phyloP scores from a whole-genome alignment of 2,888 invertebrate genomes.

The Lordiphosa andalusiaca region DNA sequence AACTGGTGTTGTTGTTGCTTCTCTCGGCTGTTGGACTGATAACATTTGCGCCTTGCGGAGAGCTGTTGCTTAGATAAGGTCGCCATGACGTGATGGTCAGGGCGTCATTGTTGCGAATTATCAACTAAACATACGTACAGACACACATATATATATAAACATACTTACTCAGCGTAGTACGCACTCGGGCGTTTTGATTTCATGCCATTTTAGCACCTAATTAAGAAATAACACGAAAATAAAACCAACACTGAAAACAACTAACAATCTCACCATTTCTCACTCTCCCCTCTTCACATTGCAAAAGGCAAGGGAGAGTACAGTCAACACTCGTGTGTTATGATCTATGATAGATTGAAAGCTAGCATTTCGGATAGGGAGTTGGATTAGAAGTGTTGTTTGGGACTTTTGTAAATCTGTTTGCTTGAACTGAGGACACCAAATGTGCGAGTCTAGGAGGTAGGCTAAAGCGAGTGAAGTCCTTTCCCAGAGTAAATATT shows the following conservation, averaged over 20 bases:
- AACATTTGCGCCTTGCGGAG: conserved; percentile 64
- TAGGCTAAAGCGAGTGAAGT: no score
- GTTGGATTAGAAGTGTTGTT: no score
- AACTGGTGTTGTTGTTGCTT: conserved; percentile 19
- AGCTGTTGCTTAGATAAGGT: conserved; percentile 44
- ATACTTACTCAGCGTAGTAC: conserved; percentile 8
- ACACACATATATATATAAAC: conserved; percentile 3
- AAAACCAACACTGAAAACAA: conserved; percentile 30
- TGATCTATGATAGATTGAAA: no score
- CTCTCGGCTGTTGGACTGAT: conserved; percentile 55
- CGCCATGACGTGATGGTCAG: conserved; percentile 54
- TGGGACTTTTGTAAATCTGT: no score
- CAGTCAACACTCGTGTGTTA: conserved; percentile 16
- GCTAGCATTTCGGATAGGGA: no score
- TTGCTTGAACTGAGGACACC: no score
- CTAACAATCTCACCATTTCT: conserved; percentile 18
- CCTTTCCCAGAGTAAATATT: no score
- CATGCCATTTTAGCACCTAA: conserved; percentile 60
- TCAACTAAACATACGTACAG: conserved; percentile 10
- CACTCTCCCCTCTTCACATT: background rate
- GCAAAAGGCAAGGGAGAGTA: background rate
- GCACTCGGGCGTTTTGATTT: conserved; percentile 47
- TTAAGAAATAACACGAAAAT: conserved; percentile 47
- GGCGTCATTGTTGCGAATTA: conserved; percentile 48
- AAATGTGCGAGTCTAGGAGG: no score